These are phyloP conservation scores for Clupea harengus DNA, from an alignment of 2,113 vertebrate genomes.

Conservation along the genomic window DNA sequence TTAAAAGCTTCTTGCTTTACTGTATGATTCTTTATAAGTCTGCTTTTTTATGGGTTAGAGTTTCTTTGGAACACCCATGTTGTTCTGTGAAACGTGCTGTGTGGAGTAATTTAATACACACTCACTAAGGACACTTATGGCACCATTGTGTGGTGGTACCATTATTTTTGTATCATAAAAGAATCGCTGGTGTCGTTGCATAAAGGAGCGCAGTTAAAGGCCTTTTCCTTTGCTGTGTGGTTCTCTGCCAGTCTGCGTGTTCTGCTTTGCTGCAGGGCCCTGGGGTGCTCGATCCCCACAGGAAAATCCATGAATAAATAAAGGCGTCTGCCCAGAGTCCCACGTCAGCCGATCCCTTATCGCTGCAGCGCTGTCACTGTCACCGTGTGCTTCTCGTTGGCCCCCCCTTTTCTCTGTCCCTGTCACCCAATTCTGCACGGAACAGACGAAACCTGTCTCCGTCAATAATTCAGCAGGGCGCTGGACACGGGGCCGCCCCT, in stretches of 20 bases:
- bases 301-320: slow-evolving; percentile 55
- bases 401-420: background rate
- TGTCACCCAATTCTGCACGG: slow-evolving; percentile 22
- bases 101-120: background rate
- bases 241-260: background rate
- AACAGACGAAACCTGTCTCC: slow-evolving; percentile 6
- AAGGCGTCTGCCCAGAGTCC: slow-evolving; percentile 25
- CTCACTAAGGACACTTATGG: too few relatives aligned
- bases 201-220: background rate
- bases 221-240: background rate
- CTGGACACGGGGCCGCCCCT: background rate
- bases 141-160: background rate
- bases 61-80: too few relatives aligned
- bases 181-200: background rate
- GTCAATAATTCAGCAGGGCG: slow-evolving; percentile 44
- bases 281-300: background rate
- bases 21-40: too few relatives aligned
- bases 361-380: background rate
- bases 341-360: slow-evolving; percentile 41
- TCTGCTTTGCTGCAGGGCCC: background rate
- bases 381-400: background rate
- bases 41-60: too few relatives aligned
- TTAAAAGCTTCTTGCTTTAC: too few relatives aligned
- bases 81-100: too few relatives aligned
- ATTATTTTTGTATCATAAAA: background rate